Percentiles rank a stretch among this genome's conserved stretches.
These are phyloP conservation scores for Oryzias sinensis DNA, from an alignment of 2,797 vertebrate species.

Conservation along the genomic window DNA sequence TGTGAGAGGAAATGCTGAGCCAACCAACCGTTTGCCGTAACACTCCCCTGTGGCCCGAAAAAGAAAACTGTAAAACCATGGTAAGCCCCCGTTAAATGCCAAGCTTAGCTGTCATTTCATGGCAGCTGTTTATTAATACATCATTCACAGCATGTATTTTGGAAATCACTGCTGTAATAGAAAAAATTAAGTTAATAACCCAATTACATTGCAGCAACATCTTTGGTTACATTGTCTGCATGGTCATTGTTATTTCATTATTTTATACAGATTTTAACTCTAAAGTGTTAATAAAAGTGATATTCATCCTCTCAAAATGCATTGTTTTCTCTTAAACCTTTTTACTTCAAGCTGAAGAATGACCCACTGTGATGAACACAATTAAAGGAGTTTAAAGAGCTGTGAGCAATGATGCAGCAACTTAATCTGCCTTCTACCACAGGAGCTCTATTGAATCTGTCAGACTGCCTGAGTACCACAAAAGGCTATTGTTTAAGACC, in stretches of 20 bases:
- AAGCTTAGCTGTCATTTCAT: too few species aligned
- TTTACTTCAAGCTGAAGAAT: conserved; percentile 49
- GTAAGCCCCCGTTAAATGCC: too few species aligned
- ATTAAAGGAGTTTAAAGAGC: conserved; percentile 61
- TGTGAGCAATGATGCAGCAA: conserved; percentile 59
- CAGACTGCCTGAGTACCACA: conserved; percentile 53
- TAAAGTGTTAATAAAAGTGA: conserved; percentile 4
- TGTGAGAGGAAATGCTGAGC: too few species aligned
- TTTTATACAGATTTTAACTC: conserved; percentile 16
- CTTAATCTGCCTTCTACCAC: conserved; percentile 61
- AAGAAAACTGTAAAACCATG: too few species aligned
- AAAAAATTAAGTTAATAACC: too few species aligned
- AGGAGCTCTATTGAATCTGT: conserved; percentile 58
- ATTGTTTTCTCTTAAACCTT: conserved; percentile 44
- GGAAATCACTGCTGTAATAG: too few species aligned
- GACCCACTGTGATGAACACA: conserved; percentile 58
- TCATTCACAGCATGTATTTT: too few species aligned
- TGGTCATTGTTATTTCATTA: background rate
- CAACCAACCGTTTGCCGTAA: too few species aligned
- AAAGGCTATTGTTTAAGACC: conserved; percentile 58
- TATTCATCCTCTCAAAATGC: conserved; percentile 15
- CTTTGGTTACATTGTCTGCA: background rate
- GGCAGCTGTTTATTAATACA: too few species aligned
- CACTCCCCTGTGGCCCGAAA: too few species aligned
- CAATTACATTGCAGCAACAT: background rate